Evolutionary conservation across 2,797 vertebrate species (phyloP), one percentile per base, ranked within the genome.

Genomic region (Euphonia xanthogaster): DNA sequence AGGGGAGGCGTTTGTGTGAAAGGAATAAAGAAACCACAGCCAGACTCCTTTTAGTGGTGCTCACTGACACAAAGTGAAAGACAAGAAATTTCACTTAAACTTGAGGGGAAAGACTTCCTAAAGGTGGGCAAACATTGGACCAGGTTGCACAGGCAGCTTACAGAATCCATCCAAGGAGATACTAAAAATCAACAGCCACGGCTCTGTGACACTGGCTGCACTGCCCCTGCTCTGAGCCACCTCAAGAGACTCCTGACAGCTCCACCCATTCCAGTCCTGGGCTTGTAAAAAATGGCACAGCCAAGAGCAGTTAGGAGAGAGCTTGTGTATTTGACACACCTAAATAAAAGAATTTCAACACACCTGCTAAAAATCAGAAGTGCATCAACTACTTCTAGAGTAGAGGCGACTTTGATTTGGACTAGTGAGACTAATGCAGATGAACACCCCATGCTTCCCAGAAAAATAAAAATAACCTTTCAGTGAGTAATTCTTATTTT

Each of bases 141-240:
- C 14, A 63, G 10, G 20, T 14, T 54, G n/a, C 44, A 33, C 30
- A 75, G 31, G 28, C 7, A 44, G 21, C 39, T 23, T 35, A 13
- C 16, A 77, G n/a, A 30, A 39, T 13, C 35, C 25, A 0, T 12
- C 17, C 39, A 8, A 10, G 17, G 25, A 84, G 35, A 48, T 11
- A 25, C 4, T 50, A 17, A 67, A 62, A 63, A 31, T 19, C 9
- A 3, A 7, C 1, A 4, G 30, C 37, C 21, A 0, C 2, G 9
- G 42, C 16, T 23, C 51, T 55, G 35, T 15, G 33, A 21, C 54
- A 42, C 11, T 7, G 12, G 21, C 30, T 65, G 40, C 68, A 45
- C 39, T 31, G 35, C n/a, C 23, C n/a, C 66, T 58, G 18, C 27
- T 40, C 27, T 40, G 58, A 40, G 58, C 37, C 37, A 40, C 27